Base-by-base conservation (phyloP, 1,140 invertebrate species). In the Acyrthosiphon pisum region DNA sequence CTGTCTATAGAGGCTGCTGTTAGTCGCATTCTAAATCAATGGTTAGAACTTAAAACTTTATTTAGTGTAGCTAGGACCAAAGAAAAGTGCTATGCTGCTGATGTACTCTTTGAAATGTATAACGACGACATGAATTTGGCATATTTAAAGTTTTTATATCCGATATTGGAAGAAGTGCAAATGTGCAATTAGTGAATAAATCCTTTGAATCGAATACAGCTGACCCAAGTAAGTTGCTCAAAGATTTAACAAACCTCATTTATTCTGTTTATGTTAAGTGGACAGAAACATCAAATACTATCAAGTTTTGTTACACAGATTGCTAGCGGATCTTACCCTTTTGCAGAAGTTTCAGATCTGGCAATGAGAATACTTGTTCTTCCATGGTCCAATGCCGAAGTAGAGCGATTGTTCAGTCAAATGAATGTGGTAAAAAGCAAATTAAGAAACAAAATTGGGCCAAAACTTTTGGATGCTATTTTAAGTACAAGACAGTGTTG, bases 41-140 rank as follows among this genome's bases (percentile, higher is more conserved):
- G 84, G 84, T 26, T 44, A 44, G 84, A 86, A 7, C 44, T 86
- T 44, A 86, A 44, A 86, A 86, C 84, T 7, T n/a, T 86, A 26
- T 86, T 86, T 86, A 86, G 18, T 44, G 41, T 86, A 44, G 84
- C 84, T 44, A 86, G 4, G 18, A 44, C n/a, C 20, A 86, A 46
- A 22, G 83, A 84, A 41, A 86, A 86, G 30, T 86, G 84, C 20
- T 86, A 86, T 44, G 23, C 37, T 44, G 84, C 84, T 86, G 84
- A 86, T 26, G 22, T 86, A 22, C 44, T 86, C 9, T 86, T 18
- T 44, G 23, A 86, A 41, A 86, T 86, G 37, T 86, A 86, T 44
- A 86, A 86, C 41, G 84, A 46, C 30, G 14, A 86, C 18, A 23
- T n/a, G 18, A 86, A 86, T 86, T 46, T 86, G 18, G 84, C 84